phyloP scores from a whole-genome alignment of 2,113 vertebrate species.

The Caranx melampygus region DNA sequence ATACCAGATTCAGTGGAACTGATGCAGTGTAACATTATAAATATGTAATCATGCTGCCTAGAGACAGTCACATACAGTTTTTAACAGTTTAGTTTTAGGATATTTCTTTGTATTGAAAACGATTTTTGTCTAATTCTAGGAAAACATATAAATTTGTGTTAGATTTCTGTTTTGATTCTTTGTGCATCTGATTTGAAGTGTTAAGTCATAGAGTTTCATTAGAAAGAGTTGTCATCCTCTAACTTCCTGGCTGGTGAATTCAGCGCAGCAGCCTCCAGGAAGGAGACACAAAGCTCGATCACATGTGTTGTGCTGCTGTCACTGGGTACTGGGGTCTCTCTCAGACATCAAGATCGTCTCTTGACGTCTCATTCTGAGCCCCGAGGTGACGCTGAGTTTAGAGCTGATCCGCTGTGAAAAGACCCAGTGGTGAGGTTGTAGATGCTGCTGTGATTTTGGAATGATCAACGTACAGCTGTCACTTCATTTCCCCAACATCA shows the following conservation, averaged over 20 bases:
- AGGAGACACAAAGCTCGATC: constrained; percentile 15
- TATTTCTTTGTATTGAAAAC: background rate
- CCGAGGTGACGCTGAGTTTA: constrained; percentile 31
- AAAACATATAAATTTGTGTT: background rate
- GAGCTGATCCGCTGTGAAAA: constrained; percentile 34
- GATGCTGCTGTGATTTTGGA: constrained; percentile 46
- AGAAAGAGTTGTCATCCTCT: background rate
- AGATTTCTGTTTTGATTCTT: background rate
- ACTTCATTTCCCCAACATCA: constrained; percentile 42
- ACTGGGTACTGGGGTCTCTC: background rate
- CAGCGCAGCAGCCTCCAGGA: constrained; percentile 17
- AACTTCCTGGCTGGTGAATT: background rate
- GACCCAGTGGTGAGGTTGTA: constrained; percentile 25
- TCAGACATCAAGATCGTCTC: constrained; percentile 18
- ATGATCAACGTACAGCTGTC: constrained; percentile 56
- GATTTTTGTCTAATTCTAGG: background rate
- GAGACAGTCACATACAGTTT: background rate
- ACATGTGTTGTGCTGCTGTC: constrained; percentile 1
- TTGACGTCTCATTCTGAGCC: constrained; percentile 19
- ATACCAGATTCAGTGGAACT: no score
- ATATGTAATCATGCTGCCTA: background rate
- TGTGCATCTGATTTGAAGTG: background rate
- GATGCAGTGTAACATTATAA: background rate
- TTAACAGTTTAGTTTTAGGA: background rate
- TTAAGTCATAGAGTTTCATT: constrained; percentile 5